Evolutionary conservation across 2,888 invertebrate genomes (phyloP), one percentile per base, ranked within the genome.

Genomic region (Ormyrus rosae): DNA sequence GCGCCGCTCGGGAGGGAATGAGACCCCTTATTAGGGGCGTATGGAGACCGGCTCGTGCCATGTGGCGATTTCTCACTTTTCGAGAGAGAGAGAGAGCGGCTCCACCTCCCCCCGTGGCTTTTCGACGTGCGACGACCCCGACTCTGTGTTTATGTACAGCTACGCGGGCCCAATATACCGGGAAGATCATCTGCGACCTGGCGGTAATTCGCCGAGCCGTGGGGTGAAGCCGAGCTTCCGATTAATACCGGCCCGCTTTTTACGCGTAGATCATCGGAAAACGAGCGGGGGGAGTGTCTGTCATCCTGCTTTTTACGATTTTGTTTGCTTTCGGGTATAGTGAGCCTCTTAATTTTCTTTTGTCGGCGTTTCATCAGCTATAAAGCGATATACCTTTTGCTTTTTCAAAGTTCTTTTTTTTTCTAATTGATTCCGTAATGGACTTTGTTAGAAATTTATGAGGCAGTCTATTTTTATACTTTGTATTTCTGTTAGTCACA

Each of bases 61-160:
- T 82, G 80, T 82, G 82, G 82, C 80, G 80, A 82, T 80, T 78
- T 82, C 82, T 82, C 82, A 80, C 82, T 80, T 77, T 67, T 53
- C 56, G 55, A 50, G 53, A 56, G 51, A 34, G 55, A 34, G 34
- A 34, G 34, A 34, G 34, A 34, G 50, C 53, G 11, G n/a, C 53
- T 45, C 60, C 45, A n/a, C n/a, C 68, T 19, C 13, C 11, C 60
- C 34, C 13, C 9, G 34, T 51, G 58, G 8, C 64, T 48, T 60
- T 45, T 70, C 60, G 13, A 34, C 34, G 34, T 34, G 34, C 34
- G 34, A 34, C 34, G 34, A 34, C 34, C 13, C 19, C 13, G 13
- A 34, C 64, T 19, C 10, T 61, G 6, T 48, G 58, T 48, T 13
- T 70, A 13, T 13, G 34, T 34, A 34, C 34, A 34, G 11, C 73